These are phyloP conservation scores for Apus apus DNA, from an alignment of 2,113 vertebrate genomes.

Conservation along the genomic window DNA sequence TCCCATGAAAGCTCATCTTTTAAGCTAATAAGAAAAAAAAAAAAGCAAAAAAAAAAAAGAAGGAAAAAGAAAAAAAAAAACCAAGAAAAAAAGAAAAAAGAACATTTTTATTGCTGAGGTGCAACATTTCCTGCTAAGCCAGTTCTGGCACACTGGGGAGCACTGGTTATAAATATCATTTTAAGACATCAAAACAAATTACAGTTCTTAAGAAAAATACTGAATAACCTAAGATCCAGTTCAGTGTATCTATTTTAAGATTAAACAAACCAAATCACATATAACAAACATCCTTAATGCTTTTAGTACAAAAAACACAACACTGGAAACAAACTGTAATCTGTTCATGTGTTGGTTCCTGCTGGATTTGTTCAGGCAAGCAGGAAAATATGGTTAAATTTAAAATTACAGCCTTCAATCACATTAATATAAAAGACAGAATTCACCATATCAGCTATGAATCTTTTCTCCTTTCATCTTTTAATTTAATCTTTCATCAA, in stretches of 20 bases:
- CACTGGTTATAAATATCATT: background rate
- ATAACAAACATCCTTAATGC: background rate
- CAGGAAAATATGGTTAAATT: background rate
- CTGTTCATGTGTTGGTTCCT: background rate
- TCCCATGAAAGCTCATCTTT: background rate
- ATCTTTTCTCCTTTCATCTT: background rate
- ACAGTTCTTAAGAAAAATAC: background rate
- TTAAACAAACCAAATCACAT: background rate
- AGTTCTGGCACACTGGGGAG: background rate
- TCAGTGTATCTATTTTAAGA: background rate
- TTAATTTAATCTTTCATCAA: background rate
- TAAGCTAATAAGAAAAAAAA: background rate
- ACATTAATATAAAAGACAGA: background rate
- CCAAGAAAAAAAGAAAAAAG: background rate
- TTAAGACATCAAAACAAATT: slow-evolving; percentile 5
- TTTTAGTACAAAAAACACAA: background rate
- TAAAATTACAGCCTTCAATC: background rate
- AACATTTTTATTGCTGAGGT: background rate
- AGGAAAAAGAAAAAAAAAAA: background rate
- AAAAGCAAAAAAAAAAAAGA: background rate
- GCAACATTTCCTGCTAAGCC: background rate
- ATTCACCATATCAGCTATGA: background rate
- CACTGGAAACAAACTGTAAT: background rate
- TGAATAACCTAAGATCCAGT: background rate
- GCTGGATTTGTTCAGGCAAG: background rate